Conservation (phyloP, 1,140 invertebrate species). For the Pantala flavescens region DNA sequence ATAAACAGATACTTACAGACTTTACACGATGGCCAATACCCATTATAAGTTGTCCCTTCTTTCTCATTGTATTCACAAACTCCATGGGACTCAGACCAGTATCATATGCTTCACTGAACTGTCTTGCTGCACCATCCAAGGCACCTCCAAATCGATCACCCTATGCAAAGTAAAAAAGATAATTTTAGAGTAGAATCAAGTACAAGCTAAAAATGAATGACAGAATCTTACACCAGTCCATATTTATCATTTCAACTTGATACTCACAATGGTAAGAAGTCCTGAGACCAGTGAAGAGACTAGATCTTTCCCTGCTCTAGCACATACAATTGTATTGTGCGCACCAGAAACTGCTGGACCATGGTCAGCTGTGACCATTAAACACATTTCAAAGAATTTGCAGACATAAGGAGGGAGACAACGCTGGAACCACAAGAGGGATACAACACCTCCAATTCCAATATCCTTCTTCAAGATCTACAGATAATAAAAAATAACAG, state of each 20-base stretch:
- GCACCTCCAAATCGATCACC: conserved; percentile 98
- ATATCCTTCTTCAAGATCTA: conserved; percentile 68
- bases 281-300: conserved; percentile 94
- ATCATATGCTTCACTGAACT: conserved; percentile 94
- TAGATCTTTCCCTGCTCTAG: conserved; percentile 96
- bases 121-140: conserved; percentile 87
- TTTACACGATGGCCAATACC: conserved; percentile 98
- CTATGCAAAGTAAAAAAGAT: conserved; percentile 36
- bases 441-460: conserved; percentile 95
- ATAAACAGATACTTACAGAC: conserved; percentile 49
- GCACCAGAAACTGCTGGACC: conserved; percentile 98
- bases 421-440: conserved; percentile 96
- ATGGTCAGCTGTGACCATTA: conserved; percentile 99
- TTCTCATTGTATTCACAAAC: conserved; percentile 96
- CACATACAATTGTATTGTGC: conserved; percentile 99
- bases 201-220: conserved; percentile 12
- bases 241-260: neutral
- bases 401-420: conserved; percentile 87
- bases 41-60: conserved; percentile 96
- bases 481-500: conserved; percentile 14
- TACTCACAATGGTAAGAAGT: conserved; percentile 89
- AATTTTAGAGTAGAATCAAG: neutral
- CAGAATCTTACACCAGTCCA: neutral
- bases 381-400: conserved; percentile 98
- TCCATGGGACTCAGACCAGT: conserved; percentile 91